These are phyloP conservation scores for Acleris holmiana DNA, from an alignment of 2,888 invertebrate species.

Conservation along the genomic window DNA sequence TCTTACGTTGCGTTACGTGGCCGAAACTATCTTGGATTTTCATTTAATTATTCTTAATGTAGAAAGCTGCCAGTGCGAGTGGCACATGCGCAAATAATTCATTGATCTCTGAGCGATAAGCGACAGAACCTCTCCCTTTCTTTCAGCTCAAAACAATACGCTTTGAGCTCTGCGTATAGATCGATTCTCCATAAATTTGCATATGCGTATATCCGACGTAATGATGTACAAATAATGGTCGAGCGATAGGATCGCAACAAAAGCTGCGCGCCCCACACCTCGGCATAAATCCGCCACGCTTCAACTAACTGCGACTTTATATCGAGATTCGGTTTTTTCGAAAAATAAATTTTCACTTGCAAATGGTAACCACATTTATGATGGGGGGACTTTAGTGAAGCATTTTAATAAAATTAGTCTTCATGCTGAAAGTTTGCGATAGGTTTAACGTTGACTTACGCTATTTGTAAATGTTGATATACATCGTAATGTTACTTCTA, in stretches of 20 bases:
- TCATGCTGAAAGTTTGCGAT: too few species aligned
- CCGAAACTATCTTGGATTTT: background rate
- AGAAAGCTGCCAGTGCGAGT: background rate
- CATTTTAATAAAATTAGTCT: background rate
- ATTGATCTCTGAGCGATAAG: background rate
- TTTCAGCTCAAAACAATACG: conserved; percentile 1
- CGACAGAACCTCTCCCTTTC: background rate
- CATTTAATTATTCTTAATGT: conserved; percentile 1
- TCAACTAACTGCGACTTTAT: conserved; percentile 38
- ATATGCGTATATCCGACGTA: conserved; percentile 48
- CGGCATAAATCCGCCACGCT: conserved; percentile 46
- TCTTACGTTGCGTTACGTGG: background rate
- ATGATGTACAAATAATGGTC: conserved; percentile 56
- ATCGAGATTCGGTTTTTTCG: conserved; percentile 45
- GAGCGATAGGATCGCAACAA: conserved; percentile 50
- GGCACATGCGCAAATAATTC: background rate
- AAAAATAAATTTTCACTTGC: conserved; percentile 35
- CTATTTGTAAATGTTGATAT: too few species aligned
- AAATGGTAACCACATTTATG: conserved; percentile 8
- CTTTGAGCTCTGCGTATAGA: conserved; percentile 35
- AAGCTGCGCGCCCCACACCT: conserved; percentile 44
- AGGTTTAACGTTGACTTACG: too few species aligned
- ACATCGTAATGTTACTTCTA: too few species aligned
- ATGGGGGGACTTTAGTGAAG: background rate
- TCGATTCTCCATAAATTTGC: conserved; percentile 45